Percentiles rank a stretch among this genome's conserved stretches.
These are phyloP conservation scores for Lycaon pictus DNA, from an alignment of 2,113 vertebrate species.

Conservation along the genomic window DNA sequence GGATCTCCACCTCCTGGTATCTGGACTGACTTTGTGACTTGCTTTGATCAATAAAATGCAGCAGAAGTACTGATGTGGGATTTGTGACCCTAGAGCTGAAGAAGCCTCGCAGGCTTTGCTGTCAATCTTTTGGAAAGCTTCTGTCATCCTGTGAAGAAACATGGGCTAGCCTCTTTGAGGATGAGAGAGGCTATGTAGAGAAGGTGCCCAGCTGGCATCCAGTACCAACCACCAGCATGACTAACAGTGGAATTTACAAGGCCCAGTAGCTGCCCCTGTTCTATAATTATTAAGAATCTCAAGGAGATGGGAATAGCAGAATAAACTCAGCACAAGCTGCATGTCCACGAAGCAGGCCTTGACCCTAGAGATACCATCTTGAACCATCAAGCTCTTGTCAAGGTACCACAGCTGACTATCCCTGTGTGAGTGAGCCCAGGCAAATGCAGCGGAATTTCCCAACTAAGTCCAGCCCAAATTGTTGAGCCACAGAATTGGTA, in stretches of 20 bases:
- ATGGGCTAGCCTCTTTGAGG: background rate
- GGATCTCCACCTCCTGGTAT: background rate
- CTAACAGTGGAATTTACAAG: background rate
- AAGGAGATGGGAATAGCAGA: background rate
- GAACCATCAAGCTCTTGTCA: background rate
- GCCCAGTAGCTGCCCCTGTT: background rate
- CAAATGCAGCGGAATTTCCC: background rate
- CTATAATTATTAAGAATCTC: slow-evolving; percentile 28
- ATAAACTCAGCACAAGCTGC: background rate
- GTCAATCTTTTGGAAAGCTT: background rate
- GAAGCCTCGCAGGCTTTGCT: background rate
- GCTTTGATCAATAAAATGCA: background rate
- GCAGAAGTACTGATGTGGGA: background rate
- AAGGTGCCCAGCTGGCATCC: background rate
- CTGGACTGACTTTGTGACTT: background rate
- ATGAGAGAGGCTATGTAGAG: background rate
- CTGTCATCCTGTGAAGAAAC: background rate
- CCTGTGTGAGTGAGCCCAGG: background rate
- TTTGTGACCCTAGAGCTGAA: background rate
- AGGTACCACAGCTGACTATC: background rate
- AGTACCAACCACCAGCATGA: background rate
- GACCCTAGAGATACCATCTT: background rate
- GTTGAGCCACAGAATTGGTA: background rate
- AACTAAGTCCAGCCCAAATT: background rate
- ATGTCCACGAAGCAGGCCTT: background rate